phyloP scores from a whole-genome alignment of 2,113 vertebrate genomes.

The Barbus barbus region DNA sequence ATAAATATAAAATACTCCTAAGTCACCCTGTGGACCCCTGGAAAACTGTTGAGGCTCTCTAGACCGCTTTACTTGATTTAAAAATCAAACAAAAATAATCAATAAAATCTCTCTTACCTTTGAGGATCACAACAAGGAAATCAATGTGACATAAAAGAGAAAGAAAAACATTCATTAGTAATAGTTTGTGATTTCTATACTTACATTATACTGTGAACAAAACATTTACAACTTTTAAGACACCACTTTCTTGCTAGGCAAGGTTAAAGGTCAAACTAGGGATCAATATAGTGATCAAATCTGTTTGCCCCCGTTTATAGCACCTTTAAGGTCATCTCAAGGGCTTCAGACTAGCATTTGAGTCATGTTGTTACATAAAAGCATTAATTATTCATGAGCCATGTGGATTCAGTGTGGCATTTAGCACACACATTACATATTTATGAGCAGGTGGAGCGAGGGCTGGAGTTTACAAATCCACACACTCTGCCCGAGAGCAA shows the following conservation, averaged over 20 bases:
- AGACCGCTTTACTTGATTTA: too few relatives aligned
- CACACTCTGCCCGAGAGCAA: too few relatives aligned
- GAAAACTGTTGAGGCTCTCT: too few relatives aligned
- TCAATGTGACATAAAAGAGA: constrained; percentile 40
- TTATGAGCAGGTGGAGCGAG: constrained; percentile 6
- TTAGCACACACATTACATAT: constrained; percentile 24
- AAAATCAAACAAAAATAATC: too few relatives aligned
- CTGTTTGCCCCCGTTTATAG: background rate
- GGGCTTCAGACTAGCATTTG: background rate
- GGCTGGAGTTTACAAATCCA: background rate
- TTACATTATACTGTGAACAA: background rate
- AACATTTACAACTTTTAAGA: background rate
- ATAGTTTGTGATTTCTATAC: too few relatives aligned
- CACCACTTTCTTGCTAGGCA: background rate
- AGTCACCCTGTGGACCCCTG: too few relatives aligned
- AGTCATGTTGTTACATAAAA: background rate
- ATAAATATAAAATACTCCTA: too few relatives aligned
- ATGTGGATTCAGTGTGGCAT: constrained; percentile 5
- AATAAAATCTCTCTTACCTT: constrained; percentile 44
- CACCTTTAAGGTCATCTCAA: background rate
- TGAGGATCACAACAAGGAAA: background rate
- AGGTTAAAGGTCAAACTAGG: background rate
- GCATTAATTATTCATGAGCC: constrained; percentile 28
- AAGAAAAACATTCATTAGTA: constrained; percentile 14
- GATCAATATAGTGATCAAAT: background rate